These are phyloP conservation scores for Teleogryllus occipitalis DNA, from an alignment of 1,140 invertebrate species.

Conservation along the genomic window DNA sequence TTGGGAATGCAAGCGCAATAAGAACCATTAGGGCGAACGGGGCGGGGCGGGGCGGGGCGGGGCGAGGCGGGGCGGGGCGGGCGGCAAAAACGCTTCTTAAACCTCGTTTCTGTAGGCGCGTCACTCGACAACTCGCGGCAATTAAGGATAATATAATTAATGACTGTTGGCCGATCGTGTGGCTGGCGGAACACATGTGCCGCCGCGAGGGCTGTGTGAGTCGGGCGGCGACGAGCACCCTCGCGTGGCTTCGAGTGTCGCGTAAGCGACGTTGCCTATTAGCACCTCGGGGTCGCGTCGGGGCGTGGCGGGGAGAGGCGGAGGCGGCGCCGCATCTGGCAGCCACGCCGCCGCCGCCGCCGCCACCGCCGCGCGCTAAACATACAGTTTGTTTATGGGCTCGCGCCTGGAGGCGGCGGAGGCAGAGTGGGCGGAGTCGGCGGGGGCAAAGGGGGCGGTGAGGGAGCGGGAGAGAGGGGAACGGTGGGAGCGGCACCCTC, in stretches of 20 bases:
- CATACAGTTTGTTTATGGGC: no score
- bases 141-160: constrained; percentile 6
- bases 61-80: no score
- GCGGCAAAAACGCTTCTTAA: constrained; percentile 1
- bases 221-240: background rate
- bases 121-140: background rate
- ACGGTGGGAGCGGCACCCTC: background rate
- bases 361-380: no score
- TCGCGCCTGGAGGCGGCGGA: no score
- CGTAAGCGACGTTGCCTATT: constrained; percentile 3
- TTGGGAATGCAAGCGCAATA: constrained; percentile 1
- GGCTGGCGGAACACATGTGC: background rate
- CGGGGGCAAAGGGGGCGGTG: no score
- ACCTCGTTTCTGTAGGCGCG: background rate
- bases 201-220: no score
- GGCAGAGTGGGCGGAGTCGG: no score
- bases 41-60: no score
- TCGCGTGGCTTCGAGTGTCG: background rate
- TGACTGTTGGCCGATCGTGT: background rate
- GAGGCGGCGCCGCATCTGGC: background rate
- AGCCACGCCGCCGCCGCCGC: background rate
- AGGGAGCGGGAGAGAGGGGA: no score
- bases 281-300: background rate
- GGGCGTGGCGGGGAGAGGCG: no score
- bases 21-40: background rate